phyloP scores from a whole-genome alignment of 2,888 invertebrate genomes.

The Melipona bicolor region DNA sequence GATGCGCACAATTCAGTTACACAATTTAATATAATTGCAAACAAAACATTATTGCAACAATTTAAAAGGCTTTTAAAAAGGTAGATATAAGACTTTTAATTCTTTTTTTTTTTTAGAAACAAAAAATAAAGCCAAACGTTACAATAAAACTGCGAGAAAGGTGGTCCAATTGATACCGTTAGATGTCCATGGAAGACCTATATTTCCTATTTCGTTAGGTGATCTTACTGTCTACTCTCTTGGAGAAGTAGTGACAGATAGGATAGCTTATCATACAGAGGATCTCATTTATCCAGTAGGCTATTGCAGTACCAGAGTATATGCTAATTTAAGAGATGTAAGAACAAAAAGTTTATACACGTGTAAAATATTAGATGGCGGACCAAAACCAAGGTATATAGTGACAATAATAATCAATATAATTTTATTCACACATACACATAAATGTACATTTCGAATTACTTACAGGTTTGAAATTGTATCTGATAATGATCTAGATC shows the following conservation, averaged over 20 bases:
- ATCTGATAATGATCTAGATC: conserved; percentile 89
- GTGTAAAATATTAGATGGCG: conserved; percentile 91
- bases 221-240: conserved; percentile 90
- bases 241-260: conserved; percentile 90
- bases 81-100: neutral
- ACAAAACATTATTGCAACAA: neutral
- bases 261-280: conserved; percentile 89
- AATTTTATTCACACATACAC: neutral
- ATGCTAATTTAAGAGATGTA: conserved; percentile 89
- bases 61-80: too few relatives aligned
- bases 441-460: conserved; percentile 35
- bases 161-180: conserved; percentile 88
- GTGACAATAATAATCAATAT: neutral
- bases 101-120: conserved; percentile 62
- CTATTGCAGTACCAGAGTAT: conserved; percentile 91
- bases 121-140: conserved; percentile 79
- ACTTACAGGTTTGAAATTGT: conserved; percentile 90
- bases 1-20: neutral
- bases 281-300: conserved; percentile 91
- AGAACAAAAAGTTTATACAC: conserved; percentile 90
- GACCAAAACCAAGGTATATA: conserved; percentile 87
- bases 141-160: conserved; percentile 80
- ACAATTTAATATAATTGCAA: neutral
- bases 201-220: conserved; percentile 90
- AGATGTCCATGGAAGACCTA: conserved; percentile 88